phyloP scores from a whole-genome alignment of 1,140 invertebrate species.

The Homalodisca vitripennis region DNA sequence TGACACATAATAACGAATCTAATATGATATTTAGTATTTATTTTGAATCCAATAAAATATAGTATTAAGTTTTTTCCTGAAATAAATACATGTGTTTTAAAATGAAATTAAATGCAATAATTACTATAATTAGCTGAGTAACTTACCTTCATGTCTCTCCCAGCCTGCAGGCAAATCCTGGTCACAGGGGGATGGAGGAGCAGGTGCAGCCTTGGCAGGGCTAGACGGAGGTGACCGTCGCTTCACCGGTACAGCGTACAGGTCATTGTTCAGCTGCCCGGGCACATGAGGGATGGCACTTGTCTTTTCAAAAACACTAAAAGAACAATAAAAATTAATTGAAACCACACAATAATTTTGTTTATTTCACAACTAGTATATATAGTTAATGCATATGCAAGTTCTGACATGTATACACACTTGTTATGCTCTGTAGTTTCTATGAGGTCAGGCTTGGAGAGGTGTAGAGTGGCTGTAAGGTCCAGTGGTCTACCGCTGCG shows the following conservation, averaged over 20 bases:
- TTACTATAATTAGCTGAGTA: too few relatives aligned
- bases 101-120: too few relatives aligned
- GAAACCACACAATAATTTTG: too few relatives aligned
- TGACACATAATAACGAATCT: too few relatives aligned
- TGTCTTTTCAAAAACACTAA: slow-evolving; percentile 17
- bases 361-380: too few relatives aligned
- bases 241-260: slow-evolving; percentile 74
- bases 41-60: too few relatives aligned
- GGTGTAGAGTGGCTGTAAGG: slow-evolving; percentile 38
- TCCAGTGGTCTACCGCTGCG: slow-evolving; percentile 38
- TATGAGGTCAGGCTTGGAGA: slow-evolving; percentile 46
- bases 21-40: too few relatives aligned
- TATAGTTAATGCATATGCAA: too few relatives aligned
- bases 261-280: slow-evolving; percentile 67
- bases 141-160: slow-evolving; percentile 88
- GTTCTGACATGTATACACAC: neutral
- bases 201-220: neutral
- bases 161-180: slow-evolving; percentile 74
- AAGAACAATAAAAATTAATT: neutral
- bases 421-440: slow-evolving; percentile 42
- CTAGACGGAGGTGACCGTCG: slow-evolving; percentile 49
- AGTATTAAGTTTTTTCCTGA: too few relatives aligned
- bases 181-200: slow-evolving; percentile 36
- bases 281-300: slow-evolving; percentile 60
- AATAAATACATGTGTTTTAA: too few relatives aligned